Evolutionary conservation across 2,797 vertebrate genomes (phyloP), one percentile per base, ranked within the genome.

Genomic region (Macrochelys suwanniensis): DNA sequence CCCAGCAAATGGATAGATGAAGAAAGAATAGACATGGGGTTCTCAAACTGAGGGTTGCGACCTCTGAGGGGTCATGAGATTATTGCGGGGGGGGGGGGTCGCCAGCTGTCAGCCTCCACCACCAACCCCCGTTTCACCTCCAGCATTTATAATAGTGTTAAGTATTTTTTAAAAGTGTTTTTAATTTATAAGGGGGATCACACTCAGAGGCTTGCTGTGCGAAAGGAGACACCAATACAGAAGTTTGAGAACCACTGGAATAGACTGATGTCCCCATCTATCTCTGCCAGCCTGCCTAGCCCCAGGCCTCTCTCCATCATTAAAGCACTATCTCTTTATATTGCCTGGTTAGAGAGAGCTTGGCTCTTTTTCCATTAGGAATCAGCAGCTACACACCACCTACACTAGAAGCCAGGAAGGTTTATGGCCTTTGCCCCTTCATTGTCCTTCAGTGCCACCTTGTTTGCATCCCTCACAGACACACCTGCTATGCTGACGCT

Each of bases 271-370:
- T 31, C 45, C 45, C 15, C 45, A 31, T 49, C 28, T 49, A 12
- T 10, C 26, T 31, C 74, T 49, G 74, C 74, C 89, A 37, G 11
- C 42, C 23, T 86, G 85, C 12, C 13, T 87, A 93, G 59, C 78
- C 7, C 88, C 65, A 89, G 78, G 54, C 51, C 57, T 89, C 25
- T 94, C 80, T 77, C 68, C 65, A 6, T 87, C 77, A 28, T 90
- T 42, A 56, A 56, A 81, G 37, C 8, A 15, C 8, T 26, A 17
- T 81, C 54, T 81, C 19, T 56, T 57, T 11, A 42, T 4, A 11
- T 3, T 28, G 33, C 59, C 81, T n/a, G n/a, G 61, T 5, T 59
- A 15, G 31, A 15, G 49, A 13, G 50, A 71, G 12, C 59, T 79
- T 71, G 21, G 12, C 45, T 53, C 2, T 28, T 17, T 74, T 21